Conservation (phyloP, 2,888 invertebrate genomes). For the Scaptomyza cyrtandrae region DNA sequence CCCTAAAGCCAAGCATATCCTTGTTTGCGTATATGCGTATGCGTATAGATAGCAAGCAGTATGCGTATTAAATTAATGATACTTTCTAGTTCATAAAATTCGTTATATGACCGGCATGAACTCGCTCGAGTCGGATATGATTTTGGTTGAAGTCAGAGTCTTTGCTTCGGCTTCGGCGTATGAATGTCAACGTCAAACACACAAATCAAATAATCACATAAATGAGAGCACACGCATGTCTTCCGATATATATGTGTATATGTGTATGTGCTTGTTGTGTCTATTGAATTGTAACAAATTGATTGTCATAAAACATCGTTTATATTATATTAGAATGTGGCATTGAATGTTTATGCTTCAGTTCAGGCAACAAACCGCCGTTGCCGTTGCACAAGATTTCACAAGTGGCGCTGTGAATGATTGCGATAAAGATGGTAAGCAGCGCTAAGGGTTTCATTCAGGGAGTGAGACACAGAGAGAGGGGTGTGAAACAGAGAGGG, state of each 20-base stretch:
- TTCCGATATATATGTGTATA: conserved; percentile 6
- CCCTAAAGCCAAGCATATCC: conserved; percentile 26
- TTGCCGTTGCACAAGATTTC: conserved; percentile 54
- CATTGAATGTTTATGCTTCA: conserved; percentile 76
- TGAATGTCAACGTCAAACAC: conserved; percentile 72
- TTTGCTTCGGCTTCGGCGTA: conserved; percentile 18
- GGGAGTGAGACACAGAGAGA: conserved; percentile 1
- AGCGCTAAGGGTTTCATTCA: not conserved
- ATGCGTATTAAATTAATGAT: conserved; percentile 84
- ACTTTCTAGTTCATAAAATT: conserved; percentile 84
- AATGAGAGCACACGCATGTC: conserved; percentile 67
- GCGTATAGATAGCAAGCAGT: conserved; percentile 23
- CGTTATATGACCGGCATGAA: conserved; percentile 49
- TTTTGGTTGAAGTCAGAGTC: conserved; percentile 4
- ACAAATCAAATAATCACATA: conserved; percentile 81
- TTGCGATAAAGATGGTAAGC: conserved; percentile 70
- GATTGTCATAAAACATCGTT: conserved; percentile 83
- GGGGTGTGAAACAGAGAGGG: conserved; percentile 13
- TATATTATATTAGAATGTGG: conserved; percentile 81
- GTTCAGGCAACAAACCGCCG: conserved; percentile 55
- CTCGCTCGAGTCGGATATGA: conserved; percentile 6
- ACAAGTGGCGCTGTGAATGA: conserved; percentile 76
- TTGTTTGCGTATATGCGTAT: conserved; percentile 39
- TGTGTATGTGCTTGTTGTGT: conserved; percentile 53
- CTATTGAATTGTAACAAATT: conserved; percentile 83